phyloP scores from a whole-genome alignment of 2,113 vertebrate genomes.

The Lanius collurio region DNA sequence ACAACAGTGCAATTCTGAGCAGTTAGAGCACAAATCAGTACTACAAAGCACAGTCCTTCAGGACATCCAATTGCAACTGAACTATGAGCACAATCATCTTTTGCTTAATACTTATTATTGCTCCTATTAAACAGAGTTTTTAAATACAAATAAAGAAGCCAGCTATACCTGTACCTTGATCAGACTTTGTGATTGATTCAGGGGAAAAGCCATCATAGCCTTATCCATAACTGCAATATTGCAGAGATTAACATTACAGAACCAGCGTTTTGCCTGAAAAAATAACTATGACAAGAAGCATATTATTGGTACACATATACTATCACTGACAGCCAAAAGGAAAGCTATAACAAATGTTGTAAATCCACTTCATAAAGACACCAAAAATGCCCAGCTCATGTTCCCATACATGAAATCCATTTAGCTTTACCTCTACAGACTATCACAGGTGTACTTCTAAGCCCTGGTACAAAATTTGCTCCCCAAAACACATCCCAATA shows the following conservation, averaged over 20 bases:
- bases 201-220: not conserved
- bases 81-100: constrained; percentile 19
- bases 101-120: constrained; percentile 44
- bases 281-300: not conserved
- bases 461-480: constrained; percentile 34
- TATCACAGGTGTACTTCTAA: constrained; percentile 24
- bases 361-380: constrained; percentile 59
- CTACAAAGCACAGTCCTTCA: not conserved
- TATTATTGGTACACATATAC: not conserved
- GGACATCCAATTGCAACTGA: not conserved
- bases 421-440: constrained; percentile 27
- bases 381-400: constrained; percentile 13
- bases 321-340: constrained; percentile 25
- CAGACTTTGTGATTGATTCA: not conserved
- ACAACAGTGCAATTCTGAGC: constrained; percentile 30
- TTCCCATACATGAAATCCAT: constrained; percentile 51
- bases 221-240: not conserved
- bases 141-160: constrained; percentile 40
- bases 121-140: constrained; percentile 8
- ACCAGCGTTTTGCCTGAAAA: not conserved
- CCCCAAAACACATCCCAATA: constrained; percentile 65
- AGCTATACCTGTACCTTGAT: not conserved
- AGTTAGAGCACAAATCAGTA: not conserved
- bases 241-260: not conserved
- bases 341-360: constrained; percentile 23